Percentiles rank a stretch among this genome's conserved stretches.
Conservation (phyloP, 2,113 vertebrate species). For the Gasterosteus aculeatus region DNA sequence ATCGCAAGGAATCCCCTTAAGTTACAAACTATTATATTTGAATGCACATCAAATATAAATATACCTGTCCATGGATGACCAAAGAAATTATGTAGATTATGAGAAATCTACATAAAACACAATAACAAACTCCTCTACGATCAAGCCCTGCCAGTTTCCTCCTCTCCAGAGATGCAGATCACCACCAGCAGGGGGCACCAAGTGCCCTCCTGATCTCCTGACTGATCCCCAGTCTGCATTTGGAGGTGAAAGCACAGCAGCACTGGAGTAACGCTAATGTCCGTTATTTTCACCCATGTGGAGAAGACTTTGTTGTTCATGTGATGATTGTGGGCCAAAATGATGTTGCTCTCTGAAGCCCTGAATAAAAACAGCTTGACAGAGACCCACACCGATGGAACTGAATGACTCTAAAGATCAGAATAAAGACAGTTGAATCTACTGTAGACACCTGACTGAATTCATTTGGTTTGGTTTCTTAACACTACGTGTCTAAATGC, state of each 20-base stretch:
- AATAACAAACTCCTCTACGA: not conserved
- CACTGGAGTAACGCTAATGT: not conserved
- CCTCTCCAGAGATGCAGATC: constrained; percentile 21
- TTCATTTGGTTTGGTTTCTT: not conserved
- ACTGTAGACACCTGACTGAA: not conserved
- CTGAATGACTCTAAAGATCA: not conserved
- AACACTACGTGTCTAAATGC: not conserved
- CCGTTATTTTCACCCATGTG: not conserved
- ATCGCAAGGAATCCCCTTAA: not conserved
- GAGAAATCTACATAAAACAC: not conserved
- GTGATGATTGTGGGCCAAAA: constrained; percentile 10
- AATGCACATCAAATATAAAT: not conserved
- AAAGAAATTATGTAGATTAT: not conserved
- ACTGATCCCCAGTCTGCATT: not conserved
- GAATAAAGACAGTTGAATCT: not conserved
- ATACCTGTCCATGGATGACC: not conserved
- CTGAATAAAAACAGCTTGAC: constrained; percentile 19
- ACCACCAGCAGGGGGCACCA: constrained; percentile 75
- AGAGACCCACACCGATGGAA: not conserved
- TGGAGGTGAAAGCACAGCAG: not conserved
- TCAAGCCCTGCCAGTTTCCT: constrained; percentile 10
- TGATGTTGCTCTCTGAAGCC: not conserved
- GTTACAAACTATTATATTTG: not conserved
- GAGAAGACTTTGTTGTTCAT: not conserved
- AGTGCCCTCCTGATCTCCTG: constrained; percentile 17